Conservation (phyloP, 2,888 invertebrate genomes). For the Nephrotoma guestfalica region DNA sequence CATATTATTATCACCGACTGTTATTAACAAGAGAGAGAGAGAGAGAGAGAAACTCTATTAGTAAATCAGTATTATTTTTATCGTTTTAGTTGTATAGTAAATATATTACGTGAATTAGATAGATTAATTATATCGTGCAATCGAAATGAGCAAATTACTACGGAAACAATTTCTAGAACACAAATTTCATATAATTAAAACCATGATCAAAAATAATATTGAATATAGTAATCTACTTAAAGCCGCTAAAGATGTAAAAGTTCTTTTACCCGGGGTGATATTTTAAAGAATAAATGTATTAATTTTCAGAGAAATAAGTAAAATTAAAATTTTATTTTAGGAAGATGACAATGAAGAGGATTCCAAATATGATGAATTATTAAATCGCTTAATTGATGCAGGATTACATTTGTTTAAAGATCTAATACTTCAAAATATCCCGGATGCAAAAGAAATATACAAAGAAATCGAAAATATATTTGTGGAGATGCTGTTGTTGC, state of each 20-base stretch:
- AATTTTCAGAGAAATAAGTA: too few relatives aligned
- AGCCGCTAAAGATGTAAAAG: neutral
- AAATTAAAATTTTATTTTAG: neutral
- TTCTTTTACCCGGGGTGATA: neutral
- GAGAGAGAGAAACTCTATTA: too few relatives aligned
- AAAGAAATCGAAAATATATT: neutral
- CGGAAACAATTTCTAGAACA: too few relatives aligned
- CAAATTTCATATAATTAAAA: neutral
- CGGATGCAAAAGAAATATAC: neutral
- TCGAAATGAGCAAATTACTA: too few relatives aligned
- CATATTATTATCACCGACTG: too few relatives aligned
- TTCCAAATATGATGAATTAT: neutral
- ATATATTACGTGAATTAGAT: too few relatives aligned
- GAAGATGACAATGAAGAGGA: neutral
- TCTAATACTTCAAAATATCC: neutral
- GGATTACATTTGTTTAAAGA: neutral
- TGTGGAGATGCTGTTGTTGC: neutral
- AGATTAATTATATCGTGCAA: too few relatives aligned
- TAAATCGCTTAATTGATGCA: neutral
- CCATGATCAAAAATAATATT: too few relatives aligned
- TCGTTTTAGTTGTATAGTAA: too few relatives aligned
- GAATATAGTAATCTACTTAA: neutral
- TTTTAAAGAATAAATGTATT: neutral
- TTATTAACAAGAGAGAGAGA: too few relatives aligned
- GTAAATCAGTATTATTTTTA: too few relatives aligned